phyloP scores from a whole-genome alignment of 2,113 vertebrate genomes.

The Gallinago undulata region DNA sequence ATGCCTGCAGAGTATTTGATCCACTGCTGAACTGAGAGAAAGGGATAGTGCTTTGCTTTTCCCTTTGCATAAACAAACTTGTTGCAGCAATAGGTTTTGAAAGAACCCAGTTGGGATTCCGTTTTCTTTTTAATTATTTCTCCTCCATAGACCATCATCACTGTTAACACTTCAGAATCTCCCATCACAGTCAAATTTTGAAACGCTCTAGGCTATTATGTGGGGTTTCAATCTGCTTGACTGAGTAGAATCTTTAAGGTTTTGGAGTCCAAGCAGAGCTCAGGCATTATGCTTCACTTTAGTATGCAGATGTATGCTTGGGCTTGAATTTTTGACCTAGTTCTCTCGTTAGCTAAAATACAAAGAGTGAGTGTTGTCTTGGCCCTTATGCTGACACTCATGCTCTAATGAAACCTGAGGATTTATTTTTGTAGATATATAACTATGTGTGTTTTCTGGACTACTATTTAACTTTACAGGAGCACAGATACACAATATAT shows the following conservation, averaged over 20 bases:
- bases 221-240: not conserved
- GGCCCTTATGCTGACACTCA: not conserved
- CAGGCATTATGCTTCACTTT: not conserved
- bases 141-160: not conserved
- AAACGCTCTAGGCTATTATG: not conserved
- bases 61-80: not conserved
- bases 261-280: not conserved
- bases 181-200: not conserved
- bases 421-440: not conserved
- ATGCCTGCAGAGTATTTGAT: not conserved
- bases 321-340: not conserved
- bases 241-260: not conserved
- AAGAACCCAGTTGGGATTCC: not conserved
- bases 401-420: not conserved
- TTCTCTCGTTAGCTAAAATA: not conserved
- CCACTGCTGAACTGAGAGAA: not conserved
- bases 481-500: not conserved
- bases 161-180: not conserved
- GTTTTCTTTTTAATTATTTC: conserved; percentile 7
- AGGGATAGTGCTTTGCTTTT: not conserved
- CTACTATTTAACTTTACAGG: not conserved
- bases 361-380: not conserved
- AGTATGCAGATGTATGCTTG: not conserved
- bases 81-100: not conserved
- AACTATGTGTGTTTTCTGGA: not conserved